phyloP scores from a whole-genome alignment of 2,113 vertebrate genomes.

The Perca fluviatilis region DNA sequence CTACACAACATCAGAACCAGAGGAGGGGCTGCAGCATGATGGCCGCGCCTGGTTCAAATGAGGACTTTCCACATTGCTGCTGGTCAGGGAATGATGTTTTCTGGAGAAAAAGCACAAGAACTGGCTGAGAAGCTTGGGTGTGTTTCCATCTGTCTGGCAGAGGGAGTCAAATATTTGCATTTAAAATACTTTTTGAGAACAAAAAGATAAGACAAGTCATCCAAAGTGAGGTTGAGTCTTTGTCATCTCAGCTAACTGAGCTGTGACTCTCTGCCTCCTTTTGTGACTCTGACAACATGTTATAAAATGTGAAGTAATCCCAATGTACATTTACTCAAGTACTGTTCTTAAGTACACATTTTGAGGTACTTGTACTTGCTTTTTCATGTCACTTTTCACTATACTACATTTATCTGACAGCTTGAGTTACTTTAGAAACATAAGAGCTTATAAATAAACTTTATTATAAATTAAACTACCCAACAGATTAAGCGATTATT shows the following conservation, averaged over 20 bases:
- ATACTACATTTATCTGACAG: neutral
- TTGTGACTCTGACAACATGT: constrained; percentile 4
- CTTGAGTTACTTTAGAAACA: neutral
- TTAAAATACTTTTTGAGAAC: neutral
- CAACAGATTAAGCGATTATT: neutral
- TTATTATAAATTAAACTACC: neutral
- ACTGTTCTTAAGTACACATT: too few relatives aligned
- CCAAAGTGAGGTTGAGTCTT: constrained; percentile 1
- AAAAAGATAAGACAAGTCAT: constrained; percentile 10
- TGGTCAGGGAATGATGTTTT: constrained; percentile 18
- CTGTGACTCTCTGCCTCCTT: neutral
- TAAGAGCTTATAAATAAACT: neutral
- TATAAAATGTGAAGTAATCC: neutral
- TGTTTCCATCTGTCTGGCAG: constrained; percentile 38
- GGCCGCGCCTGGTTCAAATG: constrained; percentile 53
- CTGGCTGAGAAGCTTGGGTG: constrained; percentile 13
- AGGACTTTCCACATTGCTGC: constrained; percentile 42
- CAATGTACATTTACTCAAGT: constrained; percentile 2
- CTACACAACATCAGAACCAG: constrained; percentile 9
- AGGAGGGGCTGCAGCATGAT: constrained; percentile 16
- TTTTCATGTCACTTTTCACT: neutral
- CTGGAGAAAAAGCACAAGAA: constrained; percentile 13
- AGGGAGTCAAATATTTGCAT: constrained; percentile 30
- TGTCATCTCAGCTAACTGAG: neutral
- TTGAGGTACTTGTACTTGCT: neutral